Base-by-base conservation (phyloP, 2,888 invertebrate genomes). In the Bombylius discolor region DNA sequence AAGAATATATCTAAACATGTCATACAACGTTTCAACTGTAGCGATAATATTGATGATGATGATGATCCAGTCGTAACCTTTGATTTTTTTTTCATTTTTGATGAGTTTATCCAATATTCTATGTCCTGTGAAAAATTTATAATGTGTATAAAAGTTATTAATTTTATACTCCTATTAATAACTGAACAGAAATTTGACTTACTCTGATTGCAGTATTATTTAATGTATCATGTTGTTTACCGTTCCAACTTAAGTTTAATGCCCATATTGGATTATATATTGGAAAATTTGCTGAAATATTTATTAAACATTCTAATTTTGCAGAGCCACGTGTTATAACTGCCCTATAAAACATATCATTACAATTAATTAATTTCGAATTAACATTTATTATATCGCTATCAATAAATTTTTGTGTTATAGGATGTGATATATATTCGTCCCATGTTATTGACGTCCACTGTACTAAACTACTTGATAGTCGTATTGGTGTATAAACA, bases 1-100 rank as follows among this genome's bases (percentile, higher is more conserved):
- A 95, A 76, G 64, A 87, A 85, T 59, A 95, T 83, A 69, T 96
- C 95, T 59, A 94, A 81, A 68, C 88, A 89, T 58, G 86, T 83
- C 65, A 91, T 79, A 46, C 93, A 76, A 54, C 88, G 82, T 58
- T 85, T 81, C 57, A 95, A 77, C 74, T 94, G 93, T n/a, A 82
- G 79, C n/a, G 88, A 80, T 53, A 95, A 67, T 34, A 77, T 59
- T 5, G 73, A 66, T 51, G 74, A 70, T 51, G 74, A 70, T 52
- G 61, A 42, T 42, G 11, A 42, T 11, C 12, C 11, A 42, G 11
- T 42, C 11, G 11, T 2, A 42, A 11, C 5, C 12, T 11, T 8
- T 23, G 23, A 23, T 5, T 42, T 42, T 66, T 51, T 62, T 68
- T 53, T 60, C 65, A 52, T n/a, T 68, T 59, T 1, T 59, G 62